phyloP scores from a whole-genome alignment of 2,797 vertebrate species.

The Peromyscus aztecus region DNA sequence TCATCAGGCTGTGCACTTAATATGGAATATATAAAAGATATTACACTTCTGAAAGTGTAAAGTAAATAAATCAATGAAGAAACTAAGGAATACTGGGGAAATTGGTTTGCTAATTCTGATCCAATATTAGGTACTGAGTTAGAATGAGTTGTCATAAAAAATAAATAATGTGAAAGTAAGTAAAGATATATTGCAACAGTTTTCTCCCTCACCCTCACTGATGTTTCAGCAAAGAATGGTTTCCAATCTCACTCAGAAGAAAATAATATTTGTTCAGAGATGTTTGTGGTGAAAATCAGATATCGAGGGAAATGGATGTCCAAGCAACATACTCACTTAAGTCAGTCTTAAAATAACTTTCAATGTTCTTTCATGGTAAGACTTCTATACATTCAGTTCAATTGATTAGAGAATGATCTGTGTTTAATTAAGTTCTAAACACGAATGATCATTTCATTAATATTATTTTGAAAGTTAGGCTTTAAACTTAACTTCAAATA shows the following conservation, averaged over 20 bases:
- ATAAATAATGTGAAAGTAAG: slow-evolving; percentile 4
- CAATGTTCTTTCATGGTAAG: background rate
- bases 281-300: slow-evolving; percentile 35
- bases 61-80: slow-evolving; percentile 13
- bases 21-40: background rate
- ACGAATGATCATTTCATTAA: slow-evolving; percentile 20
- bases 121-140: background rate
- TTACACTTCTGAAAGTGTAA: slow-evolving; percentile 33
- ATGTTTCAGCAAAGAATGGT: background rate
- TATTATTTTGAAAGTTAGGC: background rate
- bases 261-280: slow-evolving; percentile 28
- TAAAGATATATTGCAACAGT: background rate
- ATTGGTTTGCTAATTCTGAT: slow-evolving; percentile 34
- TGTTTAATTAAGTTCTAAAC: slow-evolving; percentile 25
- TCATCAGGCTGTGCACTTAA: slow-evolving; percentile 30
- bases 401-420: background rate
- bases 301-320: background rate
- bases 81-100: slow-evolving; percentile 19
- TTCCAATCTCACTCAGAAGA: background rate
- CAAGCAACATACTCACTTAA: background rate
- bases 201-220: slow-evolving; percentile 18
- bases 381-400: background rate
- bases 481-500: slow-evolving; percentile 14
- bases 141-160: slow-evolving; percentile 26
- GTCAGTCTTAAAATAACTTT: background rate